Conservation (phyloP, 2,797 vertebrate species). For the Karalla daura region DNA sequence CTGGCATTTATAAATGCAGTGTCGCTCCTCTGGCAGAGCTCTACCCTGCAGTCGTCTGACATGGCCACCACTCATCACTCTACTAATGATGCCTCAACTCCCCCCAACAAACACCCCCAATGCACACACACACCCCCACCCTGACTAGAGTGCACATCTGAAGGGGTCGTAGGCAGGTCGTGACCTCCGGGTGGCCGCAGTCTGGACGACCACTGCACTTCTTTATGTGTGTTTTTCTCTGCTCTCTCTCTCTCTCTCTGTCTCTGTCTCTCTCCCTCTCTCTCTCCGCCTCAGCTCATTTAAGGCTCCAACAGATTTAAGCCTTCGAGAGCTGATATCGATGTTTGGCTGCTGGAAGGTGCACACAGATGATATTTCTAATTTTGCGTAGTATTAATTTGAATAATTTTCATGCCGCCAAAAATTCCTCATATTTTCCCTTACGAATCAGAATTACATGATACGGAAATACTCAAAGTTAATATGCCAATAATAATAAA, state of each 20-base stretch:
- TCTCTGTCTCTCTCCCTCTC: slow-evolving; percentile 61
- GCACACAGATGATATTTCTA: slow-evolving; percentile 48
- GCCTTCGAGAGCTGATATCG: slow-evolving; percentile 17
- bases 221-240: slow-evolving; percentile 40
- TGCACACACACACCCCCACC: slow-evolving; percentile 69
- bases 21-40: slow-evolving; percentile 48
- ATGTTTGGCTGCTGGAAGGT: slow-evolving; percentile 32
- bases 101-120: slow-evolving; percentile 74
- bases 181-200: slow-evolving; percentile 92
- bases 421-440: slow-evolving; percentile 37
- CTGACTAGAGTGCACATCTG: slow-evolving; percentile 91
- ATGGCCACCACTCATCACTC: slow-evolving; percentile 93
- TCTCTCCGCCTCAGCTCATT: slow-evolving; percentile 26
- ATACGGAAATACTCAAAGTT: slow-evolving; percentile 46
- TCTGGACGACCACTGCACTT: slow-evolving; percentile 28
- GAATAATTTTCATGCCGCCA: slow-evolving; percentile 47
- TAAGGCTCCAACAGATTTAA: slow-evolving; percentile 29
- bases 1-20: slow-evolving; percentile 74
- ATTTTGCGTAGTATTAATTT: slow-evolving; percentile 72
- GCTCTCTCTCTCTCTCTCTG: slow-evolving; percentile 68
- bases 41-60: slow-evolving; percentile 80
- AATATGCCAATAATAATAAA: slow-evolving; percentile 46
- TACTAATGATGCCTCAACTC: slow-evolving; percentile 92
- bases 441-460: slow-evolving; percentile 41
- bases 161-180: slow-evolving; percentile 93